Base-by-base conservation (phyloP, 2,888 invertebrate species). In the Carcina quercana region DNA sequence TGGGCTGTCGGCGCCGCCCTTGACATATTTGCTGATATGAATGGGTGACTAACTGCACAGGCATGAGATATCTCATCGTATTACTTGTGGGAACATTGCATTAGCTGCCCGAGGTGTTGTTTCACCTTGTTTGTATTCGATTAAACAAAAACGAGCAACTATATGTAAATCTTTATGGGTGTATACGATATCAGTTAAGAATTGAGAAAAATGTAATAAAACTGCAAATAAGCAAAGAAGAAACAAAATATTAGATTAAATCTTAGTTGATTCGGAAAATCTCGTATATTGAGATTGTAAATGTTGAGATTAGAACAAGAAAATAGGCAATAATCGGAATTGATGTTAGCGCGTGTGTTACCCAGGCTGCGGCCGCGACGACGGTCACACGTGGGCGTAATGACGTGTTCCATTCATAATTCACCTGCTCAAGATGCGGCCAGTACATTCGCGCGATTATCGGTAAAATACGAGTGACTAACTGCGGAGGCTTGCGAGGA, bases 371-470 rank as follows among this genome's bases (percentile, higher is more conserved):
- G 30, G 30, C 34, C 35, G 21, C 13, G 30, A 36, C 29, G 38
- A 32, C 42, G 42, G 39, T 12, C 34, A 26, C 35, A 34, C 50
- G 50, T 47, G 50, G 43, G 52, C 46, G 67, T 54, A 51, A 53
- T 70, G 67, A 67, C 68, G 67, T 62, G 65, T 64, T 58, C 58
- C 71, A 70, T 70, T 73, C 68, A 72, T 70, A 68, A 68, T 64
- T 73, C 66, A 68, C 67, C 65, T 68, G 68, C 47, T 66, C 50
- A 65, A 58, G 53, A 59, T 60, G 53, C 58, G 48, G 42, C 53
- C 52, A 44, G 51, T 57, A 56, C 55, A 61, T 58, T 58, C 54
- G 57, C 58, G 49, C 59, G 59, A 61, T 60, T 62, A 68, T 63
- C 58, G 53, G 57, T 58, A 52, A 59, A 56, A 50, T 50, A 30